Evolutionary conservation across 1,140 invertebrate species (phyloP), one percentile per base, ranked within the genome.

Genomic region (Radopholus similis): DNA sequence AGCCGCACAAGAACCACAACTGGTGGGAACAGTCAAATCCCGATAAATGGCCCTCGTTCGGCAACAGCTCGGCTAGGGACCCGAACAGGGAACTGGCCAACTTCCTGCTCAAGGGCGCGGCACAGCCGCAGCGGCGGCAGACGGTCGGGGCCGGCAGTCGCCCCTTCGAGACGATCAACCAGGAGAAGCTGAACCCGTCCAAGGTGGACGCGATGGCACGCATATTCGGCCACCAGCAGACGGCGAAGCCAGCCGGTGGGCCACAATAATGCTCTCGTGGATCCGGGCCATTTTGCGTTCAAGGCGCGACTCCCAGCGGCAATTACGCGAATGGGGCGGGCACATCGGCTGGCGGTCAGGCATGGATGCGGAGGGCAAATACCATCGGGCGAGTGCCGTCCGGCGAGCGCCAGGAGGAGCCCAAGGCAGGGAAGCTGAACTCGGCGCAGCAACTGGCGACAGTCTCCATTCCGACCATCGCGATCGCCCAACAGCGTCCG

Each of bases 91-190:
- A 4, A 21, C 28, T 44, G 55, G 1, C 0, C 6, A 1, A 1
- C 26, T 13, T 62, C 2, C 23, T 63, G 28, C 18, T 15, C 40
- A 63, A 5, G 51, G 47, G 5, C 11, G 4, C 15, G 8, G 51
- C 40, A 62, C 28, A 18, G 1, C 51, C 28, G 15, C 53, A 62
- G 18, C 15, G 18, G 38, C 13, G 21, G 57, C 15, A 40, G 18
- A 18, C 57, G n/a, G 34, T 53, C 28, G 49, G 21, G 35, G 18
- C n/a, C 23, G 26, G 64, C 21, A 35, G 11, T 69, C 28, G 28
- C 40, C 70, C 80, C 30, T 80, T 80, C 49, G 77, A 80, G 37
- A 80, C 77, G 6, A 80, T 80, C 30, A 80, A 80, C 55, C 66
- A 75, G 26, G 78, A 80, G 60, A 68, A 74, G 42, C 55, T 83